Percentiles rank a stretch among this genome's conserved stretches.
phyloP scores from a whole-genome alignment of 2,888 invertebrate species.

The Rhorus exstirpatorius region DNA sequence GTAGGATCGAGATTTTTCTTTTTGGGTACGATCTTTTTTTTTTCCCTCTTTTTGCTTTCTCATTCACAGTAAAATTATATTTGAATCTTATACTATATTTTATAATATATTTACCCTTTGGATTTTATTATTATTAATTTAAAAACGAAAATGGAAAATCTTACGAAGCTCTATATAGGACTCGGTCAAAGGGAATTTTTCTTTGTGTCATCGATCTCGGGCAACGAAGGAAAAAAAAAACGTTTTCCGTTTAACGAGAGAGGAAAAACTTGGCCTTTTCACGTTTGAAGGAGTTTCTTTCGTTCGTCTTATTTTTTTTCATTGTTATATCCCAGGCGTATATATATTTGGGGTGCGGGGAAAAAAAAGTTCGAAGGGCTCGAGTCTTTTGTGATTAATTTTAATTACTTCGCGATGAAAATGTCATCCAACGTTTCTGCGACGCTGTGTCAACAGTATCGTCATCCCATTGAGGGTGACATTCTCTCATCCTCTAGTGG shows the following conservation, averaged over 20 bases:
- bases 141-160: background rate
- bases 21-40: too few relatives aligned
- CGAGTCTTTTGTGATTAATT: slow-evolving; percentile 29
- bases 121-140: too few relatives aligned
- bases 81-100: too few relatives aligned
- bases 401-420: slow-evolving; percentile 10
- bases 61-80: too few relatives aligned
- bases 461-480: background rate
- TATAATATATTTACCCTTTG: too few relatives aligned
- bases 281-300: background rate
- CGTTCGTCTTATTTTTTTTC: slow-evolving; percentile 1
- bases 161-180: background rate
- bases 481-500: background rate
- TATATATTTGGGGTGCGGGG: background rate
- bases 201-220: slow-evolving; percentile 11
- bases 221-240: background rate
- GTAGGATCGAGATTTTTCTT: too few relatives aligned
- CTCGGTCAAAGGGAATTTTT: background rate
- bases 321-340: background rate
- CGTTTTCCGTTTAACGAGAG: slow-evolving; percentile 42
- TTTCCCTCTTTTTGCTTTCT: too few relatives aligned
- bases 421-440: background rate
- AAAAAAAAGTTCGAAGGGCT: slow-evolving; percentile 19
- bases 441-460: background rate
- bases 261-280: slow-evolving; percentile 30